Evolutionary conservation across 2,888 invertebrate species (phyloP), one percentile per base, ranked within the genome.

Genomic region (Chydorus sphaericus): DNA sequence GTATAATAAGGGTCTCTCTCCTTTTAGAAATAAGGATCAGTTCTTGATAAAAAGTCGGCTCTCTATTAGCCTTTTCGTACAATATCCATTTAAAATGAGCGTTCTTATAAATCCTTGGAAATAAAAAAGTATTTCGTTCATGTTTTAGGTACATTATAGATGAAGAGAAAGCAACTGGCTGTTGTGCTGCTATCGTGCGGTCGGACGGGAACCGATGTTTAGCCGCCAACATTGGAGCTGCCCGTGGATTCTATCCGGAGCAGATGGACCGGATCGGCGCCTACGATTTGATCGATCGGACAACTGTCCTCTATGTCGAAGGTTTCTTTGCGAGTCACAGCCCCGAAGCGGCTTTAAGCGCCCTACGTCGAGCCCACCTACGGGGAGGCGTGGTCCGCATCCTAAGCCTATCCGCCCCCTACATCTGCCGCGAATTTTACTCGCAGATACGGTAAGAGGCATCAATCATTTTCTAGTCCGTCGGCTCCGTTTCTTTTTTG

Each of bases 281-380:
- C 14, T 28, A 23, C 18, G 44, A 44, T 28, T 44, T 44, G 44
- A 31, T 52, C 14, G 57, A 65, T 23, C 58, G 60, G 23, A 65
- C 66, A 6, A 59, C 66, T 52, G 61, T 71, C 26, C 63, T 77
- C 31, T 77, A 77, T 60, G 67, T 79, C 54, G 78, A 78, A 66
- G 77, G 77, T 5, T 79, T 75, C 65, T 79, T 79, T 64, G 64
- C 79, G 48, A 73, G 75, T 0, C 69, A 76, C 26, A 70, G 77
- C 26, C 65, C 66, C 31, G 68, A 71, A 26, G 69, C 72, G 4
- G 71, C 73, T 6, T 63, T 69, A 37, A 69, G 71, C 54, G 61
- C 55, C 3, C 20, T 48, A 16, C 18, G 8, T 28, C 39, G 44
- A 50, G 55, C 38, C 44, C 44, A 56, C 59, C 28, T 16, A 16